Evolutionary conservation across 2,113 vertebrate genomes (phyloP).

Genomic region (Romanogobio albipinnatus): DNA sequence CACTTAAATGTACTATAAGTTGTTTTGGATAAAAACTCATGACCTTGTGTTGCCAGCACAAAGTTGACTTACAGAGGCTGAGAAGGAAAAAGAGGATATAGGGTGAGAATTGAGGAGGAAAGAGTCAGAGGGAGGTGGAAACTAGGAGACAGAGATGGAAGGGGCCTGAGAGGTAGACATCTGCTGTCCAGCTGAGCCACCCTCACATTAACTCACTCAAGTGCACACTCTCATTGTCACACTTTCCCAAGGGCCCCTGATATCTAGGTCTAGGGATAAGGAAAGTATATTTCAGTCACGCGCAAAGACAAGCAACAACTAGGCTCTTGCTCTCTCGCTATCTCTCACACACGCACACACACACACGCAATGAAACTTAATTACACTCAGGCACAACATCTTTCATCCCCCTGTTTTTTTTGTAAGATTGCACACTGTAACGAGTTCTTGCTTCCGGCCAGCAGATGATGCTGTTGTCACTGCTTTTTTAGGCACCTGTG

Average conservation of each 20-base stretch:
- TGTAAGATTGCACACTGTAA: not conserved
- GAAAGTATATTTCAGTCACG: constrained; percentile 49
- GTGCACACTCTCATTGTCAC: constrained; percentile 58
- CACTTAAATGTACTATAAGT: not conserved
- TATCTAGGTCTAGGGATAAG: constrained; percentile 40
- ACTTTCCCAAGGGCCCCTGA: constrained; percentile 51
- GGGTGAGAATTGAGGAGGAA: constrained; percentile 16
- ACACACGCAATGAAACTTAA: constrained; percentile 13
- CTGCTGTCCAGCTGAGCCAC: constrained; percentile 63
- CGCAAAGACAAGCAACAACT: constrained; percentile 34
- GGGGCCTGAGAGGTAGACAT: constrained; percentile 57
- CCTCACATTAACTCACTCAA: constrained; percentile 57
- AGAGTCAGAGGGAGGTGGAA: constrained; percentile 48
- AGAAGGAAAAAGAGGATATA: not conserved
- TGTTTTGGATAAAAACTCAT: not conserved
- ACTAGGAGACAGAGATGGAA: constrained; percentile 54
- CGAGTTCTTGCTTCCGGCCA: constrained; percentile 55
- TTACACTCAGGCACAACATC: not conserved
- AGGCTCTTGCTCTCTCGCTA: not conserved
- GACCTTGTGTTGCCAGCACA: not conserved
- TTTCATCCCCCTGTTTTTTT: constrained; percentile 15
- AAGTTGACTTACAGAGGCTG: not conserved
- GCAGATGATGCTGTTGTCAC: constrained; percentile 76
- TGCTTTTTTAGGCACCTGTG: constrained; percentile 70
- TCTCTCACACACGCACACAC: constrained; percentile 3